These are phyloP conservation scores for Uropsilus gracilis DNA, from an alignment of 2,113 vertebrate genomes.

Conservation along the genomic window DNA sequence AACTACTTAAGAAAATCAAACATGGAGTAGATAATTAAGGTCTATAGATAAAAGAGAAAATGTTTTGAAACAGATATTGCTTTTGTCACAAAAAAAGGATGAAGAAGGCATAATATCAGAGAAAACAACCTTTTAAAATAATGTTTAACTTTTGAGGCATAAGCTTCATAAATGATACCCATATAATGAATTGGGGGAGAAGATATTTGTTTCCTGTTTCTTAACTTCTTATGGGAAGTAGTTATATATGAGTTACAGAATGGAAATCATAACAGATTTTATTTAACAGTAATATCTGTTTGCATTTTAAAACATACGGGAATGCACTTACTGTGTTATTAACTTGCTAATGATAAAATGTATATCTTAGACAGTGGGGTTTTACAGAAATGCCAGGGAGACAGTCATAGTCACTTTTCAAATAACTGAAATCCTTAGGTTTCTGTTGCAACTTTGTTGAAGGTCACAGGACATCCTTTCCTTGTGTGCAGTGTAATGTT, in stretches of 20 bases:
- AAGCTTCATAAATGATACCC: not conserved
- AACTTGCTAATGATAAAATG: constrained; percentile 33
- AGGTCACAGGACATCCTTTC: constrained; percentile 24
- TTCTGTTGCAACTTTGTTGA: not conserved
- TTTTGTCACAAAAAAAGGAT: not conserved
- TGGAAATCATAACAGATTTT: constrained; percentile 2
- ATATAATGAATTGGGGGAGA: not conserved
- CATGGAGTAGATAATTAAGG: not conserved
- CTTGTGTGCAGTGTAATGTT: not conserved
- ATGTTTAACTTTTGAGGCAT: constrained; percentile 28
- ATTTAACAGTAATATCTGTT: not conserved
- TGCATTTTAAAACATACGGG: constrained; percentile 33
- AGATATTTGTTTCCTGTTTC: not conserved
- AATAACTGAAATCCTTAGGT: not conserved
- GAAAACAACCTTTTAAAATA: not conserved
- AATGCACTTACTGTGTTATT: constrained; percentile 21
- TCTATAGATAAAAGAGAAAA: constrained; percentile 8
- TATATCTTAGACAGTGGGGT: not conserved
- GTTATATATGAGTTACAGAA: constrained; percentile 15
- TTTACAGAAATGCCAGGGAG: constrained; percentile 20
- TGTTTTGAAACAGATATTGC: not conserved
- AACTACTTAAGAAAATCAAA: constrained; percentile 22
- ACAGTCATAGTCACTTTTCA: not conserved
- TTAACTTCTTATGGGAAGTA: not conserved
- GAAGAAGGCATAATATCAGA: not conserved